These are phyloP conservation scores for Periophthalmus modestus DNA, from an alignment of 2,113 vertebrate genomes.

Conservation along the genomic window DNA sequence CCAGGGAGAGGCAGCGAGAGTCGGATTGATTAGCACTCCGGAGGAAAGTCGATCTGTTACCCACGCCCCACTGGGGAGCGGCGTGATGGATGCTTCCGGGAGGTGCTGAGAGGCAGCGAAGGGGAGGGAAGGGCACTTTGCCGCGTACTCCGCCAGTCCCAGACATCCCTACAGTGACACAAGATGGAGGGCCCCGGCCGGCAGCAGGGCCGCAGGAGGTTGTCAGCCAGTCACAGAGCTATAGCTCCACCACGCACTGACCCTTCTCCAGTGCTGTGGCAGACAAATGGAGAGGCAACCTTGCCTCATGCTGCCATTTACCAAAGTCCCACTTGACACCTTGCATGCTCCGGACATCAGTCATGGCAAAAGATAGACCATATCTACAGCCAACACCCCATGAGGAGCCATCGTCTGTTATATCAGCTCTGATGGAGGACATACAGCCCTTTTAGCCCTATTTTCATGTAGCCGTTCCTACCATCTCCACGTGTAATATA, in stretches of 20 bases:
- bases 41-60: constrained; percentile 79
- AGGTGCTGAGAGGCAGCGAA: constrained; percentile 60
- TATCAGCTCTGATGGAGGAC: constrained; percentile 26
- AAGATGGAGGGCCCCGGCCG: constrained; percentile 69
- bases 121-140: constrained; percentile 65
- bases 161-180: constrained; percentile 68
- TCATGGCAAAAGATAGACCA: constrained; percentile 61
- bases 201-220: constrained; percentile 64
- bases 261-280: constrained; percentile 59
- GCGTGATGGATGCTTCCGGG: constrained; percentile 75
- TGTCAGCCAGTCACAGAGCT: constrained; percentile 69
- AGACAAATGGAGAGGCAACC: constrained; percentile 75
- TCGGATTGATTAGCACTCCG: constrained; percentile 77
- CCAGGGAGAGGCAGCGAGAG: constrained; percentile 81
- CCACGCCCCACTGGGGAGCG: constrained; percentile 66
- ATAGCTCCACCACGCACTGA: constrained; percentile 44
- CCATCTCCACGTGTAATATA: neutral
- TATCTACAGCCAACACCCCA: constrained; percentile 31
- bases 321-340: constrained; percentile 57
- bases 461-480: neutral
- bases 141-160: constrained; percentile 61
- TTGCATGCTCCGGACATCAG: constrained; percentile 53
- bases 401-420: constrained; percentile 42
- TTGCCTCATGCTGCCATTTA: constrained; percentile 73
- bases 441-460: constrained; percentile 26